Percentiles rank a stretch among this genome's conserved stretches.
Evolutionary conservation across 2,888 invertebrate species (phyloP).

Genomic region (Paralinhomoeus sp.): DNA sequence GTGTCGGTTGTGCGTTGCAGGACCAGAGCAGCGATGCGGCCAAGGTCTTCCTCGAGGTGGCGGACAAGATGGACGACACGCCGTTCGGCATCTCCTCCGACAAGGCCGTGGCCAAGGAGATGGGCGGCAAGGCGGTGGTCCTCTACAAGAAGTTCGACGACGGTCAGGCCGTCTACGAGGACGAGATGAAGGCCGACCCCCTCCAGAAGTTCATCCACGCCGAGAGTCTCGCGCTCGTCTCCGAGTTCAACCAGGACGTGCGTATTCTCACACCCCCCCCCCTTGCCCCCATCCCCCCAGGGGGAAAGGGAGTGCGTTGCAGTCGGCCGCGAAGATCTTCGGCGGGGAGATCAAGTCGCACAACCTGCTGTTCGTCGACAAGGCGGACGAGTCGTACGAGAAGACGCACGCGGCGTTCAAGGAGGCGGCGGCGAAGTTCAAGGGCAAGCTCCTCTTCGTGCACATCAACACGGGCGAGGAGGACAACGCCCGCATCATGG

Average conservation of each 20-base stretch:
- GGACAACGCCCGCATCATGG: slow-evolving; percentile 85
- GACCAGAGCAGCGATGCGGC: slow-evolving; percentile 54
- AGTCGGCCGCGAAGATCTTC: slow-evolving; percentile 87
- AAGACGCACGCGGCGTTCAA: slow-evolving; percentile 52
- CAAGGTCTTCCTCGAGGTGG: slow-evolving; percentile 57
- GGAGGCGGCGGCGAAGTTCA: slow-evolving; percentile 63
- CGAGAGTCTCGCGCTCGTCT: slow-evolving; percentile 23
- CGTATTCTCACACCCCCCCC: too few relatives aligned
- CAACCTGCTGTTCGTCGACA: slow-evolving; percentile 75
- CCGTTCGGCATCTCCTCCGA: slow-evolving; percentile 62
- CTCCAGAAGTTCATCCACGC: slow-evolving; percentile 17
- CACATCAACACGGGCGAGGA: slow-evolving; percentile 80
- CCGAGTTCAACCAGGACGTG: slow-evolving; percentile 20
- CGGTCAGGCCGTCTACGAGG: slow-evolving; percentile 19
- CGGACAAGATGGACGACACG: slow-evolving; percentile 57
- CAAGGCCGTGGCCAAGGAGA: slow-evolving; percentile 51
- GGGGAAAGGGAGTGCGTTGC: too few relatives aligned
- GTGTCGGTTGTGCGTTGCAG: slow-evolving; percentile 28
- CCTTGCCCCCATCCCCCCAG: too few relatives aligned
- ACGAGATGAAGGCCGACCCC: slow-evolving; percentile 4
- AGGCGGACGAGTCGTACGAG: slow-evolving; percentile 55
- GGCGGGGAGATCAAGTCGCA: slow-evolving; percentile 93
- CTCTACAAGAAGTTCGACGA: slow-evolving; percentile 54
- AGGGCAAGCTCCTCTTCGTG: slow-evolving; percentile 75
- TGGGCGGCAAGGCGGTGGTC: slow-evolving; percentile 50